Conservation (phyloP, 2,888 invertebrate genomes). For the Ellobium chinense region DNA sequence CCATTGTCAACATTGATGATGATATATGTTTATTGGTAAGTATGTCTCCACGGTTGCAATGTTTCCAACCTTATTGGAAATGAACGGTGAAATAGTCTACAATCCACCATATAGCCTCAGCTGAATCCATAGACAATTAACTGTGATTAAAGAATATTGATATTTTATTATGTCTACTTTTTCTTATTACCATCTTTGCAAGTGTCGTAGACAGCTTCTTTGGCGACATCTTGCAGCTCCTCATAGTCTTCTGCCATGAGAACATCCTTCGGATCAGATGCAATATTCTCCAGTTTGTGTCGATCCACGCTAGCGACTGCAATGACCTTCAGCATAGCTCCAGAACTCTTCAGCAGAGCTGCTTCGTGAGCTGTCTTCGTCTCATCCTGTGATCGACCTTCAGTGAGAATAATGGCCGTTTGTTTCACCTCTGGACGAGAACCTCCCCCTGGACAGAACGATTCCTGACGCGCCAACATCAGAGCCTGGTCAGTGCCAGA, state of each 20-base stretch:
- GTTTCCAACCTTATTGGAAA: no score
- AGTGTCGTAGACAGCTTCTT: neutral
- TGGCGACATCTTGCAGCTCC: neutral
- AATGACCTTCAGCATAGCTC: neutral
- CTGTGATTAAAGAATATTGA: no score
- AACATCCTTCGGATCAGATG: conserved; percentile 8
- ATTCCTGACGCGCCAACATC: neutral
- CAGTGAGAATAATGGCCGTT: neutral
- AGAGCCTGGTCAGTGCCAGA: neutral
- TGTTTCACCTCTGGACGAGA: neutral
- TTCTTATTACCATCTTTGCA: no score
- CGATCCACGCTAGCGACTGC: neutral
- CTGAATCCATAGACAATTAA: no score
- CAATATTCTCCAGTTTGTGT: neutral
- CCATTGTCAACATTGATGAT: no score
- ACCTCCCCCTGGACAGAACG: neutral
- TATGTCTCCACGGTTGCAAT: no score
- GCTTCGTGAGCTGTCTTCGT: neutral
- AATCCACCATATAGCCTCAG: no score
- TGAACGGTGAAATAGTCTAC: no score
- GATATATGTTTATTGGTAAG: no score
- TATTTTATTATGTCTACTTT: no score
- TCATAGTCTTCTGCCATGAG: neutral
- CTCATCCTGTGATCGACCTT: neutral
- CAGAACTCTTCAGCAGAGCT: neutral